Evolutionary conservation across 2,113 vertebrate genomes (phyloP).

Genomic region (Thymallus thymallus): DNA sequence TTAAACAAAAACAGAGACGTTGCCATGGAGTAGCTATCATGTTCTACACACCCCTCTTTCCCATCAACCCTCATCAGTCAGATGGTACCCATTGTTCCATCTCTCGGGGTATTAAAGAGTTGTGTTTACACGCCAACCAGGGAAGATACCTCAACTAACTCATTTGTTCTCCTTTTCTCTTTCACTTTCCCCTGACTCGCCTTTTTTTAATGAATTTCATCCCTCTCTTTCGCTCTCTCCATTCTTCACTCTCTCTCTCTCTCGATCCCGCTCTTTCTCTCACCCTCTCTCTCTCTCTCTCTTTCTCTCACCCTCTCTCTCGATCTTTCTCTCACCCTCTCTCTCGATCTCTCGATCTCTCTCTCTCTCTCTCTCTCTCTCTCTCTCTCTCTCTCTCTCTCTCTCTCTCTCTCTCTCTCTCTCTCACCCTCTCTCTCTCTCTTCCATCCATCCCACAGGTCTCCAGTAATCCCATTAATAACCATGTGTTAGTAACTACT

Average conservation of each 20-base stretch:
- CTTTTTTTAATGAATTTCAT: background rate
- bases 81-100: constrained; percentile 6
- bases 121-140: background rate
- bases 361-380: background rate
- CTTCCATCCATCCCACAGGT: constrained; percentile 40
- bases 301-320: constrained; percentile 6
- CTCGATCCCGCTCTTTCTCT: too few relatives aligned
- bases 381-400: background rate
- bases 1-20: constrained; percentile 39
- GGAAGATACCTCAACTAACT: constrained; percentile 6
- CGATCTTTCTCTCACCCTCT: constrained; percentile 14
- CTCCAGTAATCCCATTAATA: constrained; percentile 58
- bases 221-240: background rate
- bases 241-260: constrained; percentile 8
- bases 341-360: constrained; percentile 5
- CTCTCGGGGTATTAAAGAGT: background rate
- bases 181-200: background rate
- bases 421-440: constrained; percentile 13
- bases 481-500: constrained; percentile 71
- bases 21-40: constrained; percentile 23
- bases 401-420: background rate
- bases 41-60: background rate
- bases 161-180: background rate
- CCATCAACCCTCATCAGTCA: constrained; percentile 21
- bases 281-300: constrained; percentile 16